phyloP scores from a whole-genome alignment of 2,888 invertebrate species.

The Hypena proboscidalis region DNA sequence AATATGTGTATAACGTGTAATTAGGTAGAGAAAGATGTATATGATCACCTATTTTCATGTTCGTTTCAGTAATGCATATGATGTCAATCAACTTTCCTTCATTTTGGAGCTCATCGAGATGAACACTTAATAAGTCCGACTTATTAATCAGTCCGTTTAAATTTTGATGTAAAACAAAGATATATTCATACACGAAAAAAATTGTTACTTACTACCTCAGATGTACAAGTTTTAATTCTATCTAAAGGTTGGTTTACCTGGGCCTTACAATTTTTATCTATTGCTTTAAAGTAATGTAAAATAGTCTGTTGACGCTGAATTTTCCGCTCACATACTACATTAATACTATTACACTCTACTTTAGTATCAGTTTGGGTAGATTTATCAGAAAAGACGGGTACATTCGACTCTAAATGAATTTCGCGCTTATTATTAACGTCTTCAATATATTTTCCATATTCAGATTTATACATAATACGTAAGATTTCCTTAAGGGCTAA shows the following conservation, averaged over 20 bases:
- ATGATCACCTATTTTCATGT: background rate
- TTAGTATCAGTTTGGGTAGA: background rate
- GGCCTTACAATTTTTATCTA: too few relatives aligned
- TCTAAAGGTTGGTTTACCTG: too few relatives aligned
- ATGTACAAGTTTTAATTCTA: too few relatives aligned
- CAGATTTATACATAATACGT: background rate
- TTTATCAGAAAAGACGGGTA: background rate
- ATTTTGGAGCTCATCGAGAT: background rate
- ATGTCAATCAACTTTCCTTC: background rate
- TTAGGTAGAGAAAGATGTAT: background rate
- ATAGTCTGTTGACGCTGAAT: too few relatives aligned
- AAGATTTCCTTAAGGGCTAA: background rate
- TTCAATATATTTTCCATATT: too few relatives aligned
- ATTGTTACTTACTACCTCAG: background rate
- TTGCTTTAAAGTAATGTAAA: too few relatives aligned
- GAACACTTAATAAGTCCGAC: background rate
- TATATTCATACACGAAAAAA: conserved; percentile 1
- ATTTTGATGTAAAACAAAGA: background rate
- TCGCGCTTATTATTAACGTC: background rate
- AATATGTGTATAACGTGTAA: background rate
- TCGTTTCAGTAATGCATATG: background rate
- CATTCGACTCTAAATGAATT: background rate
- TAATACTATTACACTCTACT: background rate
- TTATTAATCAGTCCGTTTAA: conserved; percentile 2
- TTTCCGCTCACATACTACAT: background rate